Base-by-base conservation (phyloP, 2,797 vertebrate genomes). In the Enoplosus armatus region DNA sequence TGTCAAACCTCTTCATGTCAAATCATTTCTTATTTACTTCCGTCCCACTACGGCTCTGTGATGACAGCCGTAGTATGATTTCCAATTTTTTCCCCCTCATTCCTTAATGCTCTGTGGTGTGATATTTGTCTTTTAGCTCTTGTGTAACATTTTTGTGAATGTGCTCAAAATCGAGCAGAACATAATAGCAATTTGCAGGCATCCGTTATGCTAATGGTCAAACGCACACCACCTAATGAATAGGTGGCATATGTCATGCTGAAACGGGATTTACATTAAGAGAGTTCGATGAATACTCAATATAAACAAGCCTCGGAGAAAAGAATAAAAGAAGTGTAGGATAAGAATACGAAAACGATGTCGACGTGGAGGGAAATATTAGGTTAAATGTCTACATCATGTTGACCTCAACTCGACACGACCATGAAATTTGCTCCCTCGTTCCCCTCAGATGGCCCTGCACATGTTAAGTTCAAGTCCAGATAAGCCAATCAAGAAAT, bases 401-500 rank as follows among this genome's bases (percentile, higher is more conserved):
- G 16, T 8, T 20, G 37, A 72, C 62, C 41, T 65, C 10, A 33
- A n/a, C 29, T 33, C 3, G 18, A 26, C 68, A n/a, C 10, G 1
- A 51, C 27, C 43, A 62, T 72, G 43, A 80, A 59, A 67, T 61
- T 1, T 39, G 20, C n/a, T 50, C 54, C 43, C 31, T 51, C 11
- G 10, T 18, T 35, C 61, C 67, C 33, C 45, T 68, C 60, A 6
- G 9, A 31, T 10, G 14, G 53, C 45, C 35, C 33, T 8, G n/a
- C 11, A 31, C 41, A 16, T 43, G 27, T 67, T 24, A 41, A 64
- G 61, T 68, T 84, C 53, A 82, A 29, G 55, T 75, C 39, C 59
- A 83, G 82, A 89, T 71, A 84, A 89, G 76, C 73, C 82, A 89
- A 79, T 85, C 77, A 55, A 53, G 77, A 62, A 54, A 41, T 24